Evolutionary conservation across 2,888 invertebrate species (phyloP).

Genomic region (Nephrotoma flavescens): DNA sequence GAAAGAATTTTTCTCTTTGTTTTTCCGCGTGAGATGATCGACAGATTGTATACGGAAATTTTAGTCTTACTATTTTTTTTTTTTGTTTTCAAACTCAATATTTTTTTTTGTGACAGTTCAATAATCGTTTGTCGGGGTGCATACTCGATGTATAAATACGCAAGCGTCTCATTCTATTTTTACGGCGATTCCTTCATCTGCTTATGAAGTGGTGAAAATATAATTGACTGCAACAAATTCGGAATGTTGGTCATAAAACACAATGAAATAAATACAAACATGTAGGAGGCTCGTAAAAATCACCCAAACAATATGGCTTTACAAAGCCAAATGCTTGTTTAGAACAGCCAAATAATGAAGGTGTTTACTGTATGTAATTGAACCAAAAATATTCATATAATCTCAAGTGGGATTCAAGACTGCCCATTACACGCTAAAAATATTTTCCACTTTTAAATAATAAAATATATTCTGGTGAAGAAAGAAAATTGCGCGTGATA

Average conservation of each 20-base stretch:
- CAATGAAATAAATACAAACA: neutral
- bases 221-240: neutral
- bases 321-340: neutral
- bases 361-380: neutral
- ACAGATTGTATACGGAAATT: neutral
- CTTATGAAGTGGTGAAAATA: too few species aligned
- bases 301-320: neutral
- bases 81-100: neutral
- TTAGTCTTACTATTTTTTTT: neutral
- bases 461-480: neutral
- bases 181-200: too few species aligned
- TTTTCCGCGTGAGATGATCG: neutral
- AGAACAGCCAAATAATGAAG: neutral
- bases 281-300: neutral
- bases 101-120: too few species aligned
- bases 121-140: too few species aligned
- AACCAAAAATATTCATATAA: neutral
- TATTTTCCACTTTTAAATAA: neutral
- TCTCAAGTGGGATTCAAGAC: neutral
- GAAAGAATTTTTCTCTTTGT: neutral
- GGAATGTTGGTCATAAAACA: neutral
- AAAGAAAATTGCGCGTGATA: neutral
- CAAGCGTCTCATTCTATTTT: too few species aligned
- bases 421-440: neutral
- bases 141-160: too few species aligned